These are phyloP conservation scores for Yasuhikotakia modesta DNA, from an alignment of 2,797 vertebrate genomes.

Conservation along the genomic window DNA sequence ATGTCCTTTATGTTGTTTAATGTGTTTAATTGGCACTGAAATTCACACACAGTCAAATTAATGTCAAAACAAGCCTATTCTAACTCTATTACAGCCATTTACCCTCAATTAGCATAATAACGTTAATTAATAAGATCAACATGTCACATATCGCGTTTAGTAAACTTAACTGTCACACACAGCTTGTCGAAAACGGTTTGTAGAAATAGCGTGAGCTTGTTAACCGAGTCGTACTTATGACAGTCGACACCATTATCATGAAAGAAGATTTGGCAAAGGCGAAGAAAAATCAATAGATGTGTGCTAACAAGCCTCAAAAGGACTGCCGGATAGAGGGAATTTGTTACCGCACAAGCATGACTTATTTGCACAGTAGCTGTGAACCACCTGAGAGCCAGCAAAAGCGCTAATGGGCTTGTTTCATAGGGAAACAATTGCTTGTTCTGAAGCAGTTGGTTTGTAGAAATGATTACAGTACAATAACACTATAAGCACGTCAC, in stretches of 20 bases:
- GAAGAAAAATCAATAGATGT: conserved; percentile 24
- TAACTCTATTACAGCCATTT: conserved; percentile 1
- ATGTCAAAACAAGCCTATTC: conserved; percentile 6
- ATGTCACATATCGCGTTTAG: conserved; percentile 5
- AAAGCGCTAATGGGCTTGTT: neutral
- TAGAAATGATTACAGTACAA: neutral
- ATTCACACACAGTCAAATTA: conserved; percentile 1
- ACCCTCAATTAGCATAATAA: conserved; percentile 8
- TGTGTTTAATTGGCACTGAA: neutral
- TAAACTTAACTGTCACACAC: conserved; percentile 5
- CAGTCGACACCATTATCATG: neutral
- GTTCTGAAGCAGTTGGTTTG: conserved; percentile 10
- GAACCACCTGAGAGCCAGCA: neutral
- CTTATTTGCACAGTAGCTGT: neutral
- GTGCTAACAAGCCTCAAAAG: conserved; percentile 38
- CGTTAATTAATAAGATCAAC: neutral
- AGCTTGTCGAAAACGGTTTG: conserved; percentile 18
- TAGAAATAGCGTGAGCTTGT: neutral
- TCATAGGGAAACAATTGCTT: neutral
- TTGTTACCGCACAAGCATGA: neutral
- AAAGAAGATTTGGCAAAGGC: conserved; percentile 5
- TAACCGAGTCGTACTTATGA: conserved; percentile 6
- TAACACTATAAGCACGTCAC: neutral
- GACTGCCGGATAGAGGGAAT: conserved; percentile 5
- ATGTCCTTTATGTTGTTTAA: neutral